Percentiles rank a stretch among this genome's conserved stretches.
phyloP scores from a whole-genome alignment of 2,797 vertebrate species.

The Rhyacichthys aspro region DNA sequence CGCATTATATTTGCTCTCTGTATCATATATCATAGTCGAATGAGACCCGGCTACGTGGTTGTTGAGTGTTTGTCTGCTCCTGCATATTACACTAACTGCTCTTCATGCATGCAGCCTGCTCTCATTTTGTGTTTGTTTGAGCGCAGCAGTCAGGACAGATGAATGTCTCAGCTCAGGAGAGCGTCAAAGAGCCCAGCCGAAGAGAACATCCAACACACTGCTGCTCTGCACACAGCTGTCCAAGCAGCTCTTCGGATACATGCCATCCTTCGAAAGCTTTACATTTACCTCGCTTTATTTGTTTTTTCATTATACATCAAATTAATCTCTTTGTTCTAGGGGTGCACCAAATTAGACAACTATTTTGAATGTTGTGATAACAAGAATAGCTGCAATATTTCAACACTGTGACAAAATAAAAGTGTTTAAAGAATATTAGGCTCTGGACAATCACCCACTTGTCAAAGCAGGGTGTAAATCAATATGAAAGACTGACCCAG shows the following conservation, averaged over 20 bases:
- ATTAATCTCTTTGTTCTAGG: no score
- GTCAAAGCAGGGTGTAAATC: no score
- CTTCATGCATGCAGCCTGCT: slow-evolving; percentile 59
- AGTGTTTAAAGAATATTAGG: no score
- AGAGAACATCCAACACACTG: slow-evolving; percentile 50
- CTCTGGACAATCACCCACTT: no score
- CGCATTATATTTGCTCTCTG: slow-evolving; percentile 27
- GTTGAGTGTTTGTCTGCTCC: slow-evolving; percentile 49
- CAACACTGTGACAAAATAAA: no score
- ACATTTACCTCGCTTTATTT: no score
- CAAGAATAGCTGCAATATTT: no score
- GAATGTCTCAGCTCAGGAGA: slow-evolving; percentile 65
- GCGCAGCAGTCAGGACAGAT: slow-evolving; percentile 67
- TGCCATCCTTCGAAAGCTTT: no score
- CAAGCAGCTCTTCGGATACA: slow-evolving; percentile 25
- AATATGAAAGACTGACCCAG: no score
- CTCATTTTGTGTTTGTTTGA: slow-evolving; percentile 70
- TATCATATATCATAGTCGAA: slow-evolving; percentile 43
- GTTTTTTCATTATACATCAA: no score
- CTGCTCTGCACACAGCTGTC: slow-evolving; percentile 61
- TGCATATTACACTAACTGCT: slow-evolving; percentile 62
- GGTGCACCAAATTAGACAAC: no score
- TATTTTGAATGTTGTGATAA: no score
- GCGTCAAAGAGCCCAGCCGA: slow-evolving; percentile 63
- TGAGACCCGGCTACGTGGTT: slow-evolving; percentile 42